Evolutionary conservation across 1,140 invertebrate species (phyloP).

Genomic region (Orchesella cincta): DNA sequence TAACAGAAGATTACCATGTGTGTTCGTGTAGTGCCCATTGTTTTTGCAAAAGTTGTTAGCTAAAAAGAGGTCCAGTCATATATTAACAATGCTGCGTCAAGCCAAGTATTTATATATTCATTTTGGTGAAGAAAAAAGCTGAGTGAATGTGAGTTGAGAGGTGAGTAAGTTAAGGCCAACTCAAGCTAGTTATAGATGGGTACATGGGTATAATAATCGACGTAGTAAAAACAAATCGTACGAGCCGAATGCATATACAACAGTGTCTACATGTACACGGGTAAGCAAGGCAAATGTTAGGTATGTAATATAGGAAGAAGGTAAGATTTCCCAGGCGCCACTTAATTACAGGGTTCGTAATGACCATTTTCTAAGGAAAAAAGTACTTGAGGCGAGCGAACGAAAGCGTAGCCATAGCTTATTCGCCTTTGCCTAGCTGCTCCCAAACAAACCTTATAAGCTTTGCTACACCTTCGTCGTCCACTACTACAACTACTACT

Average conservation of each 20-base stretch:
- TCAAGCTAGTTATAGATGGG: neutral
- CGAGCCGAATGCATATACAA: too few species aligned
- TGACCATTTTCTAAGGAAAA: constrained; percentile 46
- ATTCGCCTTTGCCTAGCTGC: neutral
- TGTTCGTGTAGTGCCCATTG: too few species aligned
- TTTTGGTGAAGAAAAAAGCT: too few species aligned
- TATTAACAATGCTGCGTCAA: too few species aligned
- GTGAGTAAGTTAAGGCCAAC: too few species aligned
- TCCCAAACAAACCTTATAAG: neutral
- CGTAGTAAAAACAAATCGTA: neutral
- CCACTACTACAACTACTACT: neutral
- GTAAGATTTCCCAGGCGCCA: constrained; percentile 42
- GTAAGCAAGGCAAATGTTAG: constrained; percentile 13
- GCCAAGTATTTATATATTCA: too few species aligned
- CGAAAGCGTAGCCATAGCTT: too few species aligned
- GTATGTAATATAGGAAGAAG: neutral
- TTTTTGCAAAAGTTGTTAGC: too few species aligned
- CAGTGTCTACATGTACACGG: constrained; percentile 17
- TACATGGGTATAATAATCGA: neutral
- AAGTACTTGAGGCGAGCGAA: constrained; percentile 6
- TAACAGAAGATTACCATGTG: too few species aligned
- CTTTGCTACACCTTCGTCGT: neutral
- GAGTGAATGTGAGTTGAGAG: too few species aligned
- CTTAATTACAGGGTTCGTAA: constrained; percentile 50
- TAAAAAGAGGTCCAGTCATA: too few species aligned